Evolutionary conservation across 2,888 invertebrate genomes (phyloP).

Genomic region (Drosophila multiciliata): DNA sequence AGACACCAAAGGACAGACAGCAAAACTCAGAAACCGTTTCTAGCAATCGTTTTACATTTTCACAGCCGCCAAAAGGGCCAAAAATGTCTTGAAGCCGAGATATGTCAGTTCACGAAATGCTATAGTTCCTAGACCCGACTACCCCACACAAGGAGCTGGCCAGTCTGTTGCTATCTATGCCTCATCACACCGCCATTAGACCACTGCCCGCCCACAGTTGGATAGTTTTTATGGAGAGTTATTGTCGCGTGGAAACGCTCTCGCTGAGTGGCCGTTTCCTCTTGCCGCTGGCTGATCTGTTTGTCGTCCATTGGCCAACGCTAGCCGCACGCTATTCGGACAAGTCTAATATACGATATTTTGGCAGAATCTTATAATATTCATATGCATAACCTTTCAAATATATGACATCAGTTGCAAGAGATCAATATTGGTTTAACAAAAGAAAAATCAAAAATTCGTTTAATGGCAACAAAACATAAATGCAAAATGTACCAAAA

Average conservation of each 20-base stretch:
- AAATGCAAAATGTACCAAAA: background rate
- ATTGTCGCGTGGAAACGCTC: conserved; percentile 95
- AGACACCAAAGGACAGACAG: background rate
- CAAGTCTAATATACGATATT: conserved; percentile 88
- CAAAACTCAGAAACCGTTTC: background rate
- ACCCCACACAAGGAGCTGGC: conserved; percentile 37
- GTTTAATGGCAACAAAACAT: background rate
- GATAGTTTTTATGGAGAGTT: conserved; percentile 87
- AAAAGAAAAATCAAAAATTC: background rate
- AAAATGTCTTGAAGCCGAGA: conserved; percentile 9
- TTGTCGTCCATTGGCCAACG: conserved; percentile 97
- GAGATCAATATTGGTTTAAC: background rate
- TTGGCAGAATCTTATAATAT: conserved; percentile 90
- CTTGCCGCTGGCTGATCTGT: conserved; percentile 92
- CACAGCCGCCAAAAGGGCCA: background rate
- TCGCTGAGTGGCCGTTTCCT: conserved; percentile 96
- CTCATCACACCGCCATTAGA: background rate
- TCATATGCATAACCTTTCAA: background rate
- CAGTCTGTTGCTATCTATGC: conserved; percentile 27
- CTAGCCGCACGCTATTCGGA: conserved; percentile 85
- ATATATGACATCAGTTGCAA: background rate
- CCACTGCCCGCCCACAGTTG: no score
- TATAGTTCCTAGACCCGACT: conserved; percentile 23
- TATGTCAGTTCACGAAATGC: conserved; percentile 16
- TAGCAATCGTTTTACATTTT: background rate